These are phyloP conservation scores for Acanthacorydalis orientalis DNA, from an alignment of 2,888 invertebrate genomes.

Conservation along the genomic window DNA sequence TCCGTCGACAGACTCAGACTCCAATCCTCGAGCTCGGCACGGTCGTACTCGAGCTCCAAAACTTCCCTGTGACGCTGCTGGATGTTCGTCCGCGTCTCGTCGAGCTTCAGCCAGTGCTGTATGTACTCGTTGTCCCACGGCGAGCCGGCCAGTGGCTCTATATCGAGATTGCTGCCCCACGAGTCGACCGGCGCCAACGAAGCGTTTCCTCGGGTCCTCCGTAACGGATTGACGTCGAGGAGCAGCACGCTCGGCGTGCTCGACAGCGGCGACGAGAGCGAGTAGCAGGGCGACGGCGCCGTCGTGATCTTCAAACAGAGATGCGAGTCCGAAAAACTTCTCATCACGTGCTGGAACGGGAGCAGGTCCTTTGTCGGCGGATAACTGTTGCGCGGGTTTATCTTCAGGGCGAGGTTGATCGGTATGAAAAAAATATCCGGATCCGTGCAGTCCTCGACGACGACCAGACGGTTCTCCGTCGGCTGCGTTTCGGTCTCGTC, in stretches of 20 bases:
- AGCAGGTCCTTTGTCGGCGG: constrained; percentile 51
- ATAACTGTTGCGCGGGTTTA: constrained; percentile 50
- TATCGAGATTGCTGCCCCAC: constrained; percentile 16
- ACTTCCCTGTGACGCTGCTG: constrained; percentile 52
- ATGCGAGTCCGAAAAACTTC: constrained; percentile 60
- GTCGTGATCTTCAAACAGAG: constrained; percentile 51
- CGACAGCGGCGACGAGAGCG: constrained; percentile 36
- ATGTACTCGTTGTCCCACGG: constrained; percentile 57
- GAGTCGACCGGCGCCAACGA: constrained; percentile 16
- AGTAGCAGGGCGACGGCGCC: constrained; percentile 37
- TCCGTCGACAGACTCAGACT: constrained; percentile 55
- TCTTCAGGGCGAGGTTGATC: constrained; percentile 41
- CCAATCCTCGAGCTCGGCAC: constrained; percentile 65
- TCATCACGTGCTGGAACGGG: constrained; percentile 55
- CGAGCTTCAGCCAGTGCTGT: constrained; percentile 57
- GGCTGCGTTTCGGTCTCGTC: constrained; percentile 48
- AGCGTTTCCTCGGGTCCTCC: constrained; percentile 36
- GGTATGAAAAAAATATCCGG: constrained; percentile 53
- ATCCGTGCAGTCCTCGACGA: constrained; percentile 39
- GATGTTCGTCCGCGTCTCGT: constrained; percentile 49
- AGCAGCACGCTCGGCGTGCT: constrained; percentile 43
- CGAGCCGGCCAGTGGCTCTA: constrained; percentile 38
- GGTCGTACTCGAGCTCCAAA: constrained; percentile 55
- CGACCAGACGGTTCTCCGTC: constrained; percentile 23
- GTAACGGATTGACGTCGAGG: constrained; percentile 36